A percentile compares a stretch with the other conserved stretches of the same genome.
These are phyloP conservation scores for Psilopsiagon aymara DNA, from an alignment of 2,113 vertebrate species.

Conservation along the genomic window DNA sequence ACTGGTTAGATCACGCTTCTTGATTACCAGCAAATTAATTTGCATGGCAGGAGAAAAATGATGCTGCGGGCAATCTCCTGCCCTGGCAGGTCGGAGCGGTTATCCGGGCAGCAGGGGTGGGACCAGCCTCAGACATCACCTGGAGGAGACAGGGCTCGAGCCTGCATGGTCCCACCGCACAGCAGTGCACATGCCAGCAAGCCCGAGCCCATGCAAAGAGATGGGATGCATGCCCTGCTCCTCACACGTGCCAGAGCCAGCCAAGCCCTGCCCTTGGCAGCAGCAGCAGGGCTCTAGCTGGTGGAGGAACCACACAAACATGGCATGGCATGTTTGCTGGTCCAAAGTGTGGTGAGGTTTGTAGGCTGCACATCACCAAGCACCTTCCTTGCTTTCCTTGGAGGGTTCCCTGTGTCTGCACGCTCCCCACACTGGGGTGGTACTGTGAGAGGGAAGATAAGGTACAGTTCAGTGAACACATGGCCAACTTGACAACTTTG, in stretches of 20 bases:
- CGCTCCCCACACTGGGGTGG: background rate
- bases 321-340: rapidly evolving
- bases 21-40: slow-evolving; percentile 15
- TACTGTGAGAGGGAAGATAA: rapidly evolving
- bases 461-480: rapidly evolving
- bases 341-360: background rate
- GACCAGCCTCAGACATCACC: background rate
- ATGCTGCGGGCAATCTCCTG: slow-evolving; percentile 18
- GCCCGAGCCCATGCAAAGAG: background rate
- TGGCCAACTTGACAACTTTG: background rate
- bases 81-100: slow-evolving; percentile 5
- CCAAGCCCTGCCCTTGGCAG: background rate
- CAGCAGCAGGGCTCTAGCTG: rapidly evolving
- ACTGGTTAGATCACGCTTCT: background rate
- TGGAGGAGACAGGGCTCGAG: background rate
- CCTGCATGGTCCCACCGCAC: background rate
- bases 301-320: rapidly evolving
- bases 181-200: background rate
- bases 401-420: background rate
- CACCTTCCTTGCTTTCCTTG: background rate
- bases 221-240: background rate
- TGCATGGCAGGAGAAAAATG: background rate
- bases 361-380: background rate
- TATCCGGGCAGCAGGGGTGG: background rate
- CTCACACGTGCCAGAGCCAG: background rate